Base-by-base conservation (phyloP, 2,113 vertebrate species). In the Pelvicachromis taeniatus region DNA sequence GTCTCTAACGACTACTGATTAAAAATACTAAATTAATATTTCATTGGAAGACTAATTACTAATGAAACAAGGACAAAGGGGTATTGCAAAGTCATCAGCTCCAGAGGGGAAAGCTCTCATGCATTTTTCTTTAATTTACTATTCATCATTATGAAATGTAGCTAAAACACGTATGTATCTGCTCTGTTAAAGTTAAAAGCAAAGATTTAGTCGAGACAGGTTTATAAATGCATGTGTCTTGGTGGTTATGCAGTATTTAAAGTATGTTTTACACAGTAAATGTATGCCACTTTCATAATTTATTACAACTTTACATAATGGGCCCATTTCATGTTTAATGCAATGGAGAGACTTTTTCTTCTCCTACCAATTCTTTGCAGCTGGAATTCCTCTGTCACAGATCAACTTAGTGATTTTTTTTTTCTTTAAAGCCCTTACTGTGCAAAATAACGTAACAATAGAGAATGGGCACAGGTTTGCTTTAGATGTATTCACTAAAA, bases 1-100 rank as follows among this genome's bases (percentile, higher is more conserved):
- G 65, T 56, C 82, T 83, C 65, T 90, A 84, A 94, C 89, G 84
- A 87, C 80, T 85, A 21, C 90, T 88, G 52, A 83, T 93, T 94
- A 91, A 91, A 93, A 88, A 91, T 81, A 90, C 86, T 38, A 79
- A 89, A 95, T 94, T 86, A 91, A 92, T 91, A 91, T 94, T 94
- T 94, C 78, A 91, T 40, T 78, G 61, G 81, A 63, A 59, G 35
- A 38, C 45, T 93, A 91, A 94, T 95, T 92, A 91, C 86, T 90
- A 88, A 94, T 93, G 85, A 90, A 94, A 89, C 85, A 91, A 86
- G 90, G 86, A 92, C 91, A 92, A 92, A 92, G 89, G 84, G 78
- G 9, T 48, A 52, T 80, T 84, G 88, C 85, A 90, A 89, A 92
- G 89, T 93, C 89, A 90, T 89, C 58, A 53, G 65, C 78, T 91